Evolutionary conservation across 2,113 vertebrate species (phyloP).

Genomic region (Colistium nudipinnis): DNA sequence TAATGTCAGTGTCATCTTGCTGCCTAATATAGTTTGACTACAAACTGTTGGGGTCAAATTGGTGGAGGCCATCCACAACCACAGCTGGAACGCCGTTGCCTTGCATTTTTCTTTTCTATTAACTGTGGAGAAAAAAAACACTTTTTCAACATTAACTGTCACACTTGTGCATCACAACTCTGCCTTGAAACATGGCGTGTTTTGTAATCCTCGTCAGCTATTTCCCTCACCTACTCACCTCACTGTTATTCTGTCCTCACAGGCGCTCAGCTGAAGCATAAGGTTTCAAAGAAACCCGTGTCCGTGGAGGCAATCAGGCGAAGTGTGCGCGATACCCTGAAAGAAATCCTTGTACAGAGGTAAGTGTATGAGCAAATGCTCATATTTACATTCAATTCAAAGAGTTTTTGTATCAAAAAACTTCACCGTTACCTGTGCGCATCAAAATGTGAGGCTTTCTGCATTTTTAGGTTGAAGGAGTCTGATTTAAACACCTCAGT

Average conservation of each 20-base stretch:
- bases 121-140: background rate
- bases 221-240: slow-evolving; percentile 3
- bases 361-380: slow-evolving; percentile 48
- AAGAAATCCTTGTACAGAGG: slow-evolving; percentile 96
- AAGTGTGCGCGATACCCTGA: slow-evolving; percentile 93
- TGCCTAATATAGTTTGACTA: background rate
- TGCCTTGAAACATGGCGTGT: background rate
- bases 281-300: slow-evolving; percentile 88
- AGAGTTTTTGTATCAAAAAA: background rate
- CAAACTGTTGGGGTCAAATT: background rate
- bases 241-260: slow-evolving; percentile 55
- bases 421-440: background rate
- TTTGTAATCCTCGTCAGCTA: background rate
- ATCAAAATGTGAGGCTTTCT: background rate
- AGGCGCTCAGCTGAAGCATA: slow-evolving; percentile 86
- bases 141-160: background rate
- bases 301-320: slow-evolving; percentile 95
- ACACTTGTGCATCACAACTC: background rate
- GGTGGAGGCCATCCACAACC: background rate
- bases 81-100: background rate
- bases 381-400: background rate
- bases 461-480: slow-evolving; percentile 88
- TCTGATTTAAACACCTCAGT: slow-evolving; percentile 90
- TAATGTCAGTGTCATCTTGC: background rate
- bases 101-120: slow-evolving; percentile 1